Conservation (phyloP, 2,888 invertebrate species). For the Dyspetes luteomarginatus region DNA sequence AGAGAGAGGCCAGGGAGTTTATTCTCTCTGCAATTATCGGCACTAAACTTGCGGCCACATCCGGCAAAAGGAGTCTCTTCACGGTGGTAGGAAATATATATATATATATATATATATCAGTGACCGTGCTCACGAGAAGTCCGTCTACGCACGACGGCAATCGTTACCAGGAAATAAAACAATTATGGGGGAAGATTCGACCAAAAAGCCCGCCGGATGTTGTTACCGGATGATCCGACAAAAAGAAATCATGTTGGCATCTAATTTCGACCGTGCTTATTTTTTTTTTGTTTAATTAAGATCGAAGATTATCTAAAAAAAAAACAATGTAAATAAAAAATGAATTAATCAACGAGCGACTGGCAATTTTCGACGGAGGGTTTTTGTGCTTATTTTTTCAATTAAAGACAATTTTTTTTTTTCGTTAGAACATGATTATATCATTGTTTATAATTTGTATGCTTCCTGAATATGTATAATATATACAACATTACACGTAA, state of each 20-base stretch:
- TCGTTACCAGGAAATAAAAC: constrained; percentile 75
- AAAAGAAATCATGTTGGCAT: constrained; percentile 27
- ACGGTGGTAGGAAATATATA: constrained; percentile 54
- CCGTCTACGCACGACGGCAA: constrained; percentile 65
- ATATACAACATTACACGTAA: constrained; percentile 81
- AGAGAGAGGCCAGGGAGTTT: constrained; percentile 65
- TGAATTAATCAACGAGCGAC: not conserved
- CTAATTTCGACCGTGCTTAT: constrained; percentile 24
- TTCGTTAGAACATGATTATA: constrained; percentile 49
- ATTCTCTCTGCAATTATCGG: constrained; percentile 82
- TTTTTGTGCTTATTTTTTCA: not conserved
- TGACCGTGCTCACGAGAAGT: constrained; percentile 53
- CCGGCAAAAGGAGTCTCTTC: constrained; percentile 76
- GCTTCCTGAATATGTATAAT: constrained; percentile 75
- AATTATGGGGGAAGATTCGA: constrained; percentile 71
- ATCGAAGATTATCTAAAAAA: too few relatives aligned
- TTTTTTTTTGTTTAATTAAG: too few relatives aligned
- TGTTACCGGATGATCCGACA: constrained; percentile 68
- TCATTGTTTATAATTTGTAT: constrained; percentile 73
- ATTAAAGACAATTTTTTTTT: not conserved
- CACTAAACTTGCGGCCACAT: constrained; percentile 83
- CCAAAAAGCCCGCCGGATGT: constrained; percentile 70
- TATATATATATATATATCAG: constrained; percentile 18
- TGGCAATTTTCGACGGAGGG: not conserved
- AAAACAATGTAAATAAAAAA: constrained; percentile 12